Base-by-base conservation (phyloP, 2,797 vertebrate genomes). In the Siniperca undulata region DNA sequence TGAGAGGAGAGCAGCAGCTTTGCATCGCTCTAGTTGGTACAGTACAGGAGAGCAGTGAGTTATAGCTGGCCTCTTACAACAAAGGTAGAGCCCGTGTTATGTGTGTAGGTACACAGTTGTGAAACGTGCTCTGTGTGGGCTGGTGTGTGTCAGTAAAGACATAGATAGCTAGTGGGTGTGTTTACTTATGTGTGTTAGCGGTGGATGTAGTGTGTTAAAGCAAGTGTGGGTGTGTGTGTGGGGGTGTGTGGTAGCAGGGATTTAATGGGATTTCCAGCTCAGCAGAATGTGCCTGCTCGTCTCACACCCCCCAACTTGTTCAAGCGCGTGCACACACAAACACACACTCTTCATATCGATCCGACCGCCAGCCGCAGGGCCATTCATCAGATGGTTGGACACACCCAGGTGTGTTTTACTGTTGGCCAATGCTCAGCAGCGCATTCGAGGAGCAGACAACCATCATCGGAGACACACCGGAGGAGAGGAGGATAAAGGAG, bases 181-280 rank as follows among this genome's bases (percentile, higher is more conserved):
- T 85, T 88, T 87, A 77, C 85, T 88, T 87, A 90, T 86, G 87
- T 91, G 85, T 83, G 75, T 88, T 86, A 85, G 86, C 4, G 17
- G 78, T 88, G 86, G 71, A 84, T 72, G 71, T 48, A 82, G 79
- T 82, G 86, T 78, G 83, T 89, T 61, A 84, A 85, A 78, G 69
- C n/a, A 65, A 55, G 74, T 68, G 66, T 61, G 77, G 72, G 70
- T 56, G 58, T 42, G 80, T 24, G 74, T 38, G 76, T 60, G 34
- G 34, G 34, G 34, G 38, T 66, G 80, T 59, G 87, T 65, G 80
- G 83, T 74, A 78, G 87, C 56, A 46, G 88, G 92, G 88, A 94
- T 94, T 94, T 96, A 95, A 95, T 96, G 94, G 95, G 93, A 96
- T 96, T 96, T 96, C 94, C 93, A 95, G 92, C 93, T 95, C 94